Percentiles rank a stretch among this genome's conserved stretches.
Conservation (phyloP, 2,888 invertebrate genomes). For the Abrostola tripartita region DNA sequence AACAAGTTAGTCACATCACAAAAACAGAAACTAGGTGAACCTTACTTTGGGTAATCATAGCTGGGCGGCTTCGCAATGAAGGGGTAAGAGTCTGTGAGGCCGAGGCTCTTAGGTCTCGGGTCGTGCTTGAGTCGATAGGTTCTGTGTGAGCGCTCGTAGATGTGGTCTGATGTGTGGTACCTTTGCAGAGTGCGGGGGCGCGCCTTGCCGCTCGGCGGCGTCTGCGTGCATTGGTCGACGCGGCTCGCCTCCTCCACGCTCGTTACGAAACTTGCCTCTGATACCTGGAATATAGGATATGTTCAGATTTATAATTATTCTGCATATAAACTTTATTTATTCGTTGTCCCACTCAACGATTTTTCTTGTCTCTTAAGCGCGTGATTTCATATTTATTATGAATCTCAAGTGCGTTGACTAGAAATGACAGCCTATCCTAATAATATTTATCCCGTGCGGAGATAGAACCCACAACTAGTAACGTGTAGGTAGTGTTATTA, state of each 20-base stretch:
- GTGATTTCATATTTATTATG: too few relatives aligned
- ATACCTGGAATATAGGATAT: constrained; percentile 72
- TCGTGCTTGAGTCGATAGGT: constrained; percentile 68
- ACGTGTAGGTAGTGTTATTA: too few relatives aligned
- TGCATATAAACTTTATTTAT: too few relatives aligned
- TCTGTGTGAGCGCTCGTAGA: constrained; percentile 75
- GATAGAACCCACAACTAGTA: too few relatives aligned
- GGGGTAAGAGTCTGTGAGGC: constrained; percentile 79
- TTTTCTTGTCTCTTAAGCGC: too few relatives aligned
- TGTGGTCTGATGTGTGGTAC: constrained; percentile 87
- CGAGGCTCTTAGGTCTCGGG: constrained; percentile 75
- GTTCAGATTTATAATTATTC: not conserved
- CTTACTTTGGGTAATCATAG: constrained; percentile 83
- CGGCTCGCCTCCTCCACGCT: constrained; percentile 80
- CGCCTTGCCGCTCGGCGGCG: constrained; percentile 81
- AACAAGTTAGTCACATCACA: constrained; percentile 59
- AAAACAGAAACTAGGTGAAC: constrained; percentile 35
- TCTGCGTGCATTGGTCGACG: constrained; percentile 84
- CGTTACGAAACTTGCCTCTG: constrained; percentile 85
- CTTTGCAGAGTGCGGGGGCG: constrained; percentile 86
- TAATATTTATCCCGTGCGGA: too few relatives aligned
- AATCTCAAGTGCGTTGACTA: too few relatives aligned
- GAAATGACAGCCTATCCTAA: too few relatives aligned
- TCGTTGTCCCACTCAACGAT: too few relatives aligned
- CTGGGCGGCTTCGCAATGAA: constrained; percentile 78